Conservation (phyloP, 2,888 invertebrate species). For the Plebejus melissa region DNA sequence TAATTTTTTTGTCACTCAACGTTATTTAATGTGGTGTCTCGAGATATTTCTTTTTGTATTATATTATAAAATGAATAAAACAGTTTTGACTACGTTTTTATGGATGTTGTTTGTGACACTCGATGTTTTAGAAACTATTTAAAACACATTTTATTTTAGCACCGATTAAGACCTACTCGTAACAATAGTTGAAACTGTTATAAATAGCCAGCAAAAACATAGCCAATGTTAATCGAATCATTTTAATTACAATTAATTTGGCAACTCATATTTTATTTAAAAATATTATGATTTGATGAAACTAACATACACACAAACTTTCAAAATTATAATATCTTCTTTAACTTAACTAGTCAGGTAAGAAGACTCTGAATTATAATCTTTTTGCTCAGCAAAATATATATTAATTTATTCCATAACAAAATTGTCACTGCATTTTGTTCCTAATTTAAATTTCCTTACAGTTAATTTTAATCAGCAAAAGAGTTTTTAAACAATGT, state of each 20-base stretch:
- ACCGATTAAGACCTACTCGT: not conserved
- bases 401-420: not conserved
- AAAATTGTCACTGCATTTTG: not conserved
- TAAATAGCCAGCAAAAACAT: not conserved
- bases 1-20: constrained; percentile 7
- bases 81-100: not conserved
- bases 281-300: not conserved
- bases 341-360: not conserved
- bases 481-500: not conserved
- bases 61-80: constrained; percentile 5
- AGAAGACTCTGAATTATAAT: not conserved
- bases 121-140: not conserved
- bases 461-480: not conserved
- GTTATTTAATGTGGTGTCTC: not conserved
- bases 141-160: not conserved
- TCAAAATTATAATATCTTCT: not conserved
- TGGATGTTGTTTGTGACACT: constrained; percentile 12
- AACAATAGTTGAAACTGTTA: not conserved
- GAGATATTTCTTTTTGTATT: not conserved
- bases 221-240: too few relatives aligned
- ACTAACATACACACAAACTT: not conserved
- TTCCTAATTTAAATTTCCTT: not conserved
- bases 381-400: not conserved
- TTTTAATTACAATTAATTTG: too few relatives aligned
- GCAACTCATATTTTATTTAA: too few relatives aligned